Evolutionary conservation across 2,113 vertebrate genomes (phyloP), one percentile per base, ranked within the genome.

Genomic region (Gadus chalcogrammus): DNA sequence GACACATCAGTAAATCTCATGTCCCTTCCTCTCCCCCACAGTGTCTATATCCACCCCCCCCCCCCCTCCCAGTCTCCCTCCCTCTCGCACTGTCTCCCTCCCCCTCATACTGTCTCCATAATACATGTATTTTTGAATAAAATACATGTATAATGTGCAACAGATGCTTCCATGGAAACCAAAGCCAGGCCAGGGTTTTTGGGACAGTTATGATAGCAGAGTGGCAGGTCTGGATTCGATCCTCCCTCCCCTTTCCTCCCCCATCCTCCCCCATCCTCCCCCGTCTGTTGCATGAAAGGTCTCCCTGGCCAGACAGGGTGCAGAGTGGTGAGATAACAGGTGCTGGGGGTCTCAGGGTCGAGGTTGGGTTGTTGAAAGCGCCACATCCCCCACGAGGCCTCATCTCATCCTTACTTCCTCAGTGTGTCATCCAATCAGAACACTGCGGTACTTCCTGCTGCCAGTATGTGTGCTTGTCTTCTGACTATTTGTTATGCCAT

Each of bases 1-100:
- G 91, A 88, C 88, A 87, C 80, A 90, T 83, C 84, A 80, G 86
- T 92, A 92, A 91, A 91, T 91, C 87, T 85, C 80, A 76, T 73
- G 70, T 48, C 79, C 82, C 65, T 11, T 9, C 42, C 56, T 69
- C 67, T 78, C 70, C 77, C 67, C 72, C 70, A 42, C 65, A 75
- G 65, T 71, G 64, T 74, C 81, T 77, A 79, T 42, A 61, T 63
- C 20, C 16, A 53, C 42, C 42, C 8, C 42, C 42, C 8, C 42
- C 8, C 42, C 6, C 48, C 59, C 52, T 27, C 61, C 24, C 24
- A 24, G 24, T 24, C 22, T 12, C 61, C 13, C 24, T 15, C 71
- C 20, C 71, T 52, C 20, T 42, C 61, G 67, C 18, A 78, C 68
- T 68, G 67, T 79, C 65, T 79, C 64, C 42, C 42, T 48, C 42